Base-by-base conservation (phyloP, 1,140 invertebrate genomes). In the Lutraria rhynchaena region DNA sequence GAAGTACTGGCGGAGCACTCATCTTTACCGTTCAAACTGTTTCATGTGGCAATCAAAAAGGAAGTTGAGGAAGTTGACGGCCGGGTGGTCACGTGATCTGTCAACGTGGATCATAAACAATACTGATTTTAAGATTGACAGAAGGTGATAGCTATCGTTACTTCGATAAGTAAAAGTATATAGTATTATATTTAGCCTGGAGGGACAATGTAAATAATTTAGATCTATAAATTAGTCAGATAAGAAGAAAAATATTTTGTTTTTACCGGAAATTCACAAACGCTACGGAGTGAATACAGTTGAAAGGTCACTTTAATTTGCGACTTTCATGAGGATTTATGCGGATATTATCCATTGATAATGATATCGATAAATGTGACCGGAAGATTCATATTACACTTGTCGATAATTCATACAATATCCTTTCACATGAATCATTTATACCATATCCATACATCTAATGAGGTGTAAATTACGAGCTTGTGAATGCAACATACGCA, bases 1-100 rank as follows among this genome's bases (percentile, higher is more conserved):
- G 83, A 77, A 87, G 67, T 83, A 85, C 83, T 83, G 85, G 83
- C 41, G 76, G 80, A 67, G 85, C 76, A 77, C 82, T 69, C 74
- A 75, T 87, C 80, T 82, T 88, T 60, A 78, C 76, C 3, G 33
- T 61, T 27, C 67, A 55, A 24, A 53, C 49, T 31, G 53, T 49
- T 80, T 69, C 58, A 67, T 78, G 61, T 80, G 58, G 69, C 58
- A 69, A 7, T 41, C 24, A 41, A 27, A 74, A 70, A 83, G 63
- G 63, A 67, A 49, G 63, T 67, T 9, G 44, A 63, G 44, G 69
- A 57, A 61, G 27, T 70, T 65, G 29, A 35, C 24, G 19, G 29
- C 22, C 44, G 41, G 17, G 13, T 24, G 37, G 27, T 81, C 78
- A 81, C 78, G 78, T 81, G 78, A 81, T 55, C 58, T 81, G 69